phyloP scores from a whole-genome alignment of 2,888 invertebrate species.

The Napeogenes inachia region DNA sequence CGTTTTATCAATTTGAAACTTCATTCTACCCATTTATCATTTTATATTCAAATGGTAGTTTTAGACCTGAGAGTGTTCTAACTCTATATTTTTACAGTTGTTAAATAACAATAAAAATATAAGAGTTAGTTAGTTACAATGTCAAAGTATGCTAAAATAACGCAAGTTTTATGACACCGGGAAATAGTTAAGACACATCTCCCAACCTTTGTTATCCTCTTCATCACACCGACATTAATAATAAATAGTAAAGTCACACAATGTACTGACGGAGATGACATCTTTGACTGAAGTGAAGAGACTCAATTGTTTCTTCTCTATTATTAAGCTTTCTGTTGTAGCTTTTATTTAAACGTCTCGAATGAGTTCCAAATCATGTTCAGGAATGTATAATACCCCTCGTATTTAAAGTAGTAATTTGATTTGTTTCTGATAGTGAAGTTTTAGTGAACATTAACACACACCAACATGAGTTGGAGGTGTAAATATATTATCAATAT shows the following conservation, averaged over 20 bases:
- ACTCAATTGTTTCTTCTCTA: constrained; percentile 28
- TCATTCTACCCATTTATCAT: no score
- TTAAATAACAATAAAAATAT: not conserved
- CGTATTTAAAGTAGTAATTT: no score
- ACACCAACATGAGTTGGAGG: no score
- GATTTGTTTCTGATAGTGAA: no score
- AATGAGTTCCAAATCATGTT: no score
- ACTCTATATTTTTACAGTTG: no score
- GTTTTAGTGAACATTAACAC: no score
- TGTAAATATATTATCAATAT: no score
- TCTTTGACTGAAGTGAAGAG: constrained; percentile 32
- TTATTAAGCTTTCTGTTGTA: constrained; percentile 27
- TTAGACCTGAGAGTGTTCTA: no score
- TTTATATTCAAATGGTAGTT: no score
- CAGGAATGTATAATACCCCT: no score
- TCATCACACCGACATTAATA: constrained; percentile 59
- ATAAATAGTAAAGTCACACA: constrained; percentile 70
- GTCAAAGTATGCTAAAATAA: not conserved
- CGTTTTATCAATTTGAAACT: no score
- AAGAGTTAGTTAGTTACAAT: not conserved
- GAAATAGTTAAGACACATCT: constrained; percentile 40
- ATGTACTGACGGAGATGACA: constrained; percentile 56
- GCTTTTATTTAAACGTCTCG: constrained; percentile 25
- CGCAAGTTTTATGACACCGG: constrained; percentile 22
- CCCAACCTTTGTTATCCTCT: constrained; percentile 42